Percentiles rank a stretch among this genome's conserved stretches.
Evolutionary conservation across 2,113 vertebrate species (phyloP).

Genomic region (Lathamus discolor): DNA sequence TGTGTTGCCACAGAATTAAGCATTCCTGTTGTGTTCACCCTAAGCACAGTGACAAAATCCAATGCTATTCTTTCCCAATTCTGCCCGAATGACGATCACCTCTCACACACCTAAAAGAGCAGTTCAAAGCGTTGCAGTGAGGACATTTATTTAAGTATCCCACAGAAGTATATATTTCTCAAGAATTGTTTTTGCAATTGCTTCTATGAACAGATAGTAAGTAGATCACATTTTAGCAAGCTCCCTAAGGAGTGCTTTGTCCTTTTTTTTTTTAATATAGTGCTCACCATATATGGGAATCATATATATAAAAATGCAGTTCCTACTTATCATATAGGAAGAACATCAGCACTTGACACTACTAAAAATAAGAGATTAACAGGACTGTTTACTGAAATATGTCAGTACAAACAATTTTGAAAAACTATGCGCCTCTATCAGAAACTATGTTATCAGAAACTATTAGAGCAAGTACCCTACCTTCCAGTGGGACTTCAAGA

Average conservation of each 20-base stretch:
- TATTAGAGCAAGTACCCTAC: neutral
- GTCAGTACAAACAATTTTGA: neutral
- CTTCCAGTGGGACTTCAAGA: neutral
- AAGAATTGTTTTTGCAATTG: neutral
- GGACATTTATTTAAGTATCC: neutral
- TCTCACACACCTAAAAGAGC: neutral
- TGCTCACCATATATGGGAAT: neutral
- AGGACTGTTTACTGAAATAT: neutral
- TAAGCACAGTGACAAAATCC: neutral
- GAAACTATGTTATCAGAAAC: neutral
- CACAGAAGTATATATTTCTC: neutral
- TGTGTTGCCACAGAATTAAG: neutral
- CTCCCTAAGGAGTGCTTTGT: neutral
- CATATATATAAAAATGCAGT: neutral
- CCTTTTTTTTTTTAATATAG: neutral
- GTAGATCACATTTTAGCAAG: neutral
- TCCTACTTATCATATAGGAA: neutral
- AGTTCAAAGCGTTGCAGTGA: neutral
- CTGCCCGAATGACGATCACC: neutral
- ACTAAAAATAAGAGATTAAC: neutral
- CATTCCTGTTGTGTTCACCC: neutral
- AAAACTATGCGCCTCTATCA: neutral
- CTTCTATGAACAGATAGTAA: neutral
- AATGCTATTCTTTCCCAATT: neutral
- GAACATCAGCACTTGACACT: neutral